A percentile compares a stretch with the other conserved stretches of the same genome.
Evolutionary conservation across 2,797 vertebrate species (phyloP).

Genomic region (Danionella dracula): DNA sequence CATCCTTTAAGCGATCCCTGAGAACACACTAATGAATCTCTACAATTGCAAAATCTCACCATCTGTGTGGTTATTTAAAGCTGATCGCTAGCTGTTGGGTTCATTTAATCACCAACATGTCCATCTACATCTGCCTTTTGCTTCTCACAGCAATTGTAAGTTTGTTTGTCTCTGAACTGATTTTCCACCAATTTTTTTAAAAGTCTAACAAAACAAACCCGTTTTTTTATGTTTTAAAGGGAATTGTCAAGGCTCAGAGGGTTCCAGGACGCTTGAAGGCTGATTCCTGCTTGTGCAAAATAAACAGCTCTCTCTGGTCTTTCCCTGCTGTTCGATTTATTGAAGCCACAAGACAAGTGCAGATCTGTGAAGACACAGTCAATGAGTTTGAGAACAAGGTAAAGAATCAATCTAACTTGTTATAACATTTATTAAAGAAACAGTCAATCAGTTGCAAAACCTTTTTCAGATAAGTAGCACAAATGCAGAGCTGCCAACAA

Average conservation of each 20-base stretch:
- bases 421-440: background rate
- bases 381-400: conserved; percentile 20
- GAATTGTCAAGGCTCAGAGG: background rate
- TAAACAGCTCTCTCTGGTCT: conserved; percentile 23
- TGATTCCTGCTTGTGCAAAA: conserved; percentile 32
- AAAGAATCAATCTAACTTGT: background rate
- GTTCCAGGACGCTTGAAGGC: conserved; percentile 1
- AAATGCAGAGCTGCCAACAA: conserved; percentile 44
- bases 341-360: background rate
- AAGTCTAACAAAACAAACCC: too few relatives aligned
- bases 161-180: background rate
- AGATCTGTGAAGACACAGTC: conserved; percentile 11
- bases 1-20: background rate
- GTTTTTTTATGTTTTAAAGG: conserved; percentile 8
- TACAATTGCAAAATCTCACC: background rate
- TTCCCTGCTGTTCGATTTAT: conserved; percentile 27
- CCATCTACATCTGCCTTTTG: conserved; percentile 9
- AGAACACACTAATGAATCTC: background rate
- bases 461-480: conserved; percentile 47
- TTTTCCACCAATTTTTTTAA: too few relatives aligned
- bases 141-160: conserved; percentile 31
- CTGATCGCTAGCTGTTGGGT: background rate
- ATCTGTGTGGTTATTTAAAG: background rate
- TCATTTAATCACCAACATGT: conserved; percentile 5
- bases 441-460: background rate